A percentile compares a stretch with the other conserved stretches of the same genome.
Conservation (phyloP, 2,797 vertebrate species). For the Morus bassanus region DNA sequence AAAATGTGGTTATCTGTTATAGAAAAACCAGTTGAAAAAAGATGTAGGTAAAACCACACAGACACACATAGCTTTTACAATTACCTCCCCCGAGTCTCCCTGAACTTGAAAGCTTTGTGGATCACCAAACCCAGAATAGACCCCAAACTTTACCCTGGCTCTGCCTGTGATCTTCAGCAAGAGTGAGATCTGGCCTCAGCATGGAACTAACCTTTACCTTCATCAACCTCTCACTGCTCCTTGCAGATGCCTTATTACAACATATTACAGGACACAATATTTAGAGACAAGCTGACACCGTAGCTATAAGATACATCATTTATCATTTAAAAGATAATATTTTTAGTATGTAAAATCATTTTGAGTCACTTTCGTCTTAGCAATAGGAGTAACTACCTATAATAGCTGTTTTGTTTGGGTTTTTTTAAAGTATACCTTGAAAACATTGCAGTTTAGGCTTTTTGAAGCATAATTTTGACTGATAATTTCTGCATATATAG, state of each 20-base stretch:
- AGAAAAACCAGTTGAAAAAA: not conserved
- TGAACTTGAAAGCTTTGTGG: not conserved
- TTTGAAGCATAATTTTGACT: not conserved
- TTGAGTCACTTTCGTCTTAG: not conserved
- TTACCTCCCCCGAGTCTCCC: not conserved
- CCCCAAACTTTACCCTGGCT: not conserved
- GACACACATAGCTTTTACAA: not conserved
- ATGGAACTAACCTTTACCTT: not conserved
- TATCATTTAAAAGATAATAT: not conserved
- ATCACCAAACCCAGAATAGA: not conserved
- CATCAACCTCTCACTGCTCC: not conserved
- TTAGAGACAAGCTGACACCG: not conserved
- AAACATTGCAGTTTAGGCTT: not conserved
- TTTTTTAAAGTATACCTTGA: not conserved
- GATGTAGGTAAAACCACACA: not conserved
- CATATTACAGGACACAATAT: not conserved
- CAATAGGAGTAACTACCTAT: not conserved
- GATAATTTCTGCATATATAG: not conserved
- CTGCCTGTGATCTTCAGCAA: accelerated
- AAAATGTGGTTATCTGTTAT: not conserved
- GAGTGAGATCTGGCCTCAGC: not conserved
- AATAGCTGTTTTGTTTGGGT: accelerated
- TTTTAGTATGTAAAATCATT: not conserved
- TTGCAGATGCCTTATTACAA: not conserved
- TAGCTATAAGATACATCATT: too few species aligned